A percentile compares a stretch with the other conserved stretches of the same genome.
These are phyloP conservation scores for Martes martes DNA, from an alignment of 2,113 vertebrate species.

Conservation along the genomic window DNA sequence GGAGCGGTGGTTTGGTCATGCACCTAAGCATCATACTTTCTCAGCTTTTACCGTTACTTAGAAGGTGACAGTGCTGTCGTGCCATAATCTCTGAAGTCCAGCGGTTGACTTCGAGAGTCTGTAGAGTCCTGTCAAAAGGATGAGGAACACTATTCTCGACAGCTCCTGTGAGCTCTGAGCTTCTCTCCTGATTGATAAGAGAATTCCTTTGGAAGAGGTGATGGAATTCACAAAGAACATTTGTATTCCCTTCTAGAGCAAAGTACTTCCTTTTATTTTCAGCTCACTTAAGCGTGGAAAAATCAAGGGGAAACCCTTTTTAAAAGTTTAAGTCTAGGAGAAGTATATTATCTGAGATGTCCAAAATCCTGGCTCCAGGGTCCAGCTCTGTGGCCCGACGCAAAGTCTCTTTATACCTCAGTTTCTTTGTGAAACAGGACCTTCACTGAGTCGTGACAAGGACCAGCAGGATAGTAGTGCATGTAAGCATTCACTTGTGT, in stretches of 20 bases:
- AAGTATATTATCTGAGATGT: neutral
- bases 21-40: neutral
- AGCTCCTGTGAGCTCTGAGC: neutral
- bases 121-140: neutral
- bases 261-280: conserved; percentile 66
- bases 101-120: neutral
- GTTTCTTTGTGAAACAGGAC: neutral
- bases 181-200: conserved; percentile 64
- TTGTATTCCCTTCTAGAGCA: conserved; percentile 67
- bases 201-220: conserved; percentile 77
- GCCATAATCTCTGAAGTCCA: neutral
- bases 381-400: neutral
- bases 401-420: neutral
- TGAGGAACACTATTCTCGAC: neutral
- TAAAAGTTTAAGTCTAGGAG: neutral
- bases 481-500: neutral
- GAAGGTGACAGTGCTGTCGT: neutral
- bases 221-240: conserved; percentile 64
- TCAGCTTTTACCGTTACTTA: neutral
- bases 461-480: accelerated
- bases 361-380: neutral
- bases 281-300: conserved; percentile 59
- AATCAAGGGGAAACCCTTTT: conserved; percentile 31
- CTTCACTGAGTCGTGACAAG: neutral
- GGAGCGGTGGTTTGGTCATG: neutral